Conservation (phyloP, 2,888 invertebrate genomes). For the Carcina quercana region DNA sequence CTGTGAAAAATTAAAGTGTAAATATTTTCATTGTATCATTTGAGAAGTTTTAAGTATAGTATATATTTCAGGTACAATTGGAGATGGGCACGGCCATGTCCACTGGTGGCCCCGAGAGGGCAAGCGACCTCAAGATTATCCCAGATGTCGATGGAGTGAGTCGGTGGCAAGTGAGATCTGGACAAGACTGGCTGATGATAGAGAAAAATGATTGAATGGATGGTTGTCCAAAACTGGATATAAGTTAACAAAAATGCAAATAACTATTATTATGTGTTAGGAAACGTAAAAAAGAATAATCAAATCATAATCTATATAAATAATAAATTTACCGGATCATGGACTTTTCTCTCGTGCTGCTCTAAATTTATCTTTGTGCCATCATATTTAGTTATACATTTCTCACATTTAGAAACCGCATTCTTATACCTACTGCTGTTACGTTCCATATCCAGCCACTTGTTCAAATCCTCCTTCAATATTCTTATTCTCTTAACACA, state of each 20-base stretch:
- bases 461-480: constrained; percentile 1
- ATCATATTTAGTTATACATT: constrained; percentile 5
- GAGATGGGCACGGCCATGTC: not conserved
- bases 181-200: not conserved
- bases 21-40: too few relatives aligned
- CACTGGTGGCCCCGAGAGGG: not conserved
- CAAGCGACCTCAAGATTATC: not conserved
- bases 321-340: constrained; percentile 17
- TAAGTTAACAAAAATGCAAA: not conserved
- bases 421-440: constrained; percentile 12
- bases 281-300: not conserved
- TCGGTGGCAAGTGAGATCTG: not conserved
- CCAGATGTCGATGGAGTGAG: not conserved
- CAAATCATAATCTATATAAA: not conserved
- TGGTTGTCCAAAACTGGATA: not conserved
- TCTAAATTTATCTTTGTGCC: constrained; percentile 8
- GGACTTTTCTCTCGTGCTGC: constrained; percentile 19
- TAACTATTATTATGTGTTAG: not conserved
- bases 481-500: constrained; percentile 4
- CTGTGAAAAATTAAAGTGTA: not conserved
- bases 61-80: not conserved
- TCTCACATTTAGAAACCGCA: constrained; percentile 15
- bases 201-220: not conserved
- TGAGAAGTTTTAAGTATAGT: too few relatives aligned
- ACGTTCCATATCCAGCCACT: constrained; percentile 18